These are phyloP conservation scores for Panthera leo DNA, from an alignment of 2,113 vertebrate genomes.

Conservation along the genomic window DNA sequence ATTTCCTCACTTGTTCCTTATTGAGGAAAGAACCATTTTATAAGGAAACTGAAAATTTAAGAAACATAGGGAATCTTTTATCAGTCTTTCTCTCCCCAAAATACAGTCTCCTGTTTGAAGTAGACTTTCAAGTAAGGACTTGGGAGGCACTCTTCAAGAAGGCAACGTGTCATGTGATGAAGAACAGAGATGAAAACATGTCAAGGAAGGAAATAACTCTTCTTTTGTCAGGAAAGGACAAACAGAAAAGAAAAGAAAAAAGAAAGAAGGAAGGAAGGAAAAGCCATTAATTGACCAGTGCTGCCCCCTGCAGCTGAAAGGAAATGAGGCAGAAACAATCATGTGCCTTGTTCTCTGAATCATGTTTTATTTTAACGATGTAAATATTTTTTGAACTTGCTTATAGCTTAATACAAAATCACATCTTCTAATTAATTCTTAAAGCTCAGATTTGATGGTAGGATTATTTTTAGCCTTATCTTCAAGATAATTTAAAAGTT, in stretches of 20 bases:
- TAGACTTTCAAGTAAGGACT: neutral
- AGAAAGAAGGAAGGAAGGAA: neutral
- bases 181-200: neutral
- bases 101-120: neutral
- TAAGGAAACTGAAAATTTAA: neutral
- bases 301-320: neutral
- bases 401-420: constrained; percentile 2
- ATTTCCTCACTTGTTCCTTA: neutral
- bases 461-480: constrained; percentile 21
- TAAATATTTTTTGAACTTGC: constrained; percentile 5
- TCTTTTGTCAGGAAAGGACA: neutral
- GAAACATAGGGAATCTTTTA: neutral
- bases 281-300: neutral
- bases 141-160: neutral
- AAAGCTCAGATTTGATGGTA: neutral
- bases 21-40: neutral
- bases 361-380: constrained; percentile 16
- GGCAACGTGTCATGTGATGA: too few species aligned
- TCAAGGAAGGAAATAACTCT: neutral
- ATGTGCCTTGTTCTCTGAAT: neutral
- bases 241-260: neutral
- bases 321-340: neutral
- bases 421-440: constrained; percentile 22
- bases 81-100: neutral
- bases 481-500: constrained; percentile 47